These are phyloP conservation scores for Cheilosia grossa DNA, from an alignment of 2,888 invertebrate species.

Conservation along the genomic window DNA sequence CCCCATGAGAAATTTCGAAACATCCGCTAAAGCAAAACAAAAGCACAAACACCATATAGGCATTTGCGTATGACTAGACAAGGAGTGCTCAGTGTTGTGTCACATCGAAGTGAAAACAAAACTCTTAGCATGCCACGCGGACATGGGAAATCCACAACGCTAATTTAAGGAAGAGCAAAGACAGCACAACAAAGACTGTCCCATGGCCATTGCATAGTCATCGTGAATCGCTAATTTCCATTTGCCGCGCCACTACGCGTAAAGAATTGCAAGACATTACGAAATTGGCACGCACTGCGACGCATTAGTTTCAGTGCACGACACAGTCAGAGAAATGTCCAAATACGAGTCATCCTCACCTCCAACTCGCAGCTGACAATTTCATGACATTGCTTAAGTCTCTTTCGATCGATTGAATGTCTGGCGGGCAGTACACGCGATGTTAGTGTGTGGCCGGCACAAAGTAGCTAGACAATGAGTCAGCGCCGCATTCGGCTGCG, in stretches of 20 bases:
- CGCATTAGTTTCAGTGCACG: neutral
- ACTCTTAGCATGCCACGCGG: neutral
- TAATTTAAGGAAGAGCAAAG: conserved; percentile 20
- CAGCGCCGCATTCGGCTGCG: conserved; percentile 9
- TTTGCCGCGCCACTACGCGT: neutral
- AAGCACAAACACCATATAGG: neutral
- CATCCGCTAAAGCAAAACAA: neutral
- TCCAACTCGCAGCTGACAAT: conserved; percentile 24
- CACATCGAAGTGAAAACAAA: conserved; percentile 4
- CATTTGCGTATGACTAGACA: conserved; percentile 15
- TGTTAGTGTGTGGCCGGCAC: neutral
- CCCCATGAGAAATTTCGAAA: conserved; percentile 24
- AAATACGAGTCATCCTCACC: neutral
- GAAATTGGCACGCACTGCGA: conserved; percentile 12
- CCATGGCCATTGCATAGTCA: neutral
- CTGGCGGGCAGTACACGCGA: conserved; percentile 8
- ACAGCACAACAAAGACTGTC: neutral
- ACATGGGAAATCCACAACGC: conserved; percentile 9
- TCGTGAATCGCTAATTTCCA: conserved; percentile 18
- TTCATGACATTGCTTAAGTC: conserved; percentile 33
- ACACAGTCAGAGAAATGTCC: neutral
- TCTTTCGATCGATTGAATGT: conserved; percentile 20
- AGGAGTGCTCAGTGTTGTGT: conserved; percentile 4
- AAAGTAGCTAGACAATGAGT: conserved; percentile 20
- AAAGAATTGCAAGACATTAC: neutral